phyloP scores from a whole-genome alignment of 2,113 vertebrate genomes.

The Ictidomys tridecemlineatus region DNA sequence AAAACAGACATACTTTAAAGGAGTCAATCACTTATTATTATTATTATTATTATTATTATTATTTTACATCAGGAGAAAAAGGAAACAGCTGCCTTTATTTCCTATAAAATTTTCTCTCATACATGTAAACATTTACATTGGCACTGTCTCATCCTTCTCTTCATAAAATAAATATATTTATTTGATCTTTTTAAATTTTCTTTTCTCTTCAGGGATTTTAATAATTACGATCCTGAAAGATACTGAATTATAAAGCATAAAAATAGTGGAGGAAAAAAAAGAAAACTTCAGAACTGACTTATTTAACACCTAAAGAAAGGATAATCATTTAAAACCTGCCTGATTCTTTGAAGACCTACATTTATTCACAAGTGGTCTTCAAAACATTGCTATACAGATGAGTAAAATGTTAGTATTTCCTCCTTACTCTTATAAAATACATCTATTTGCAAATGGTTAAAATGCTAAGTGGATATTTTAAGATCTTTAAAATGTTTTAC shows the following conservation, averaged over 20 bases:
- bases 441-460: not conserved
- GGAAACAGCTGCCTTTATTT: constrained; percentile 42
- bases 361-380: not conserved
- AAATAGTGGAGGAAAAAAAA: not conserved
- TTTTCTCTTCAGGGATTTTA: not conserved
- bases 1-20: constrained; percentile 34
- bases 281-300: not conserved
- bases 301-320: constrained; percentile 32
- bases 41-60: not conserved
- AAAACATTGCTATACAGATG: constrained; percentile 8
- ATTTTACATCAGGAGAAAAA: constrained; percentile 39
- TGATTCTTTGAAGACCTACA: not conserved
- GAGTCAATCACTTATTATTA: not conserved
- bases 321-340: not conserved
- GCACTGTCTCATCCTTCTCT: not conserved
- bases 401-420: constrained; percentile 32
- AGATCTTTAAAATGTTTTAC: constrained; percentile 1
- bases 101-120: constrained; percentile 12
- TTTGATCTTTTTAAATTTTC: constrained; percentile 45
- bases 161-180: constrained; percentile 38
- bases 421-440: constrained; percentile 41
- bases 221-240: constrained; percentile 51
- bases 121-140: not conserved
- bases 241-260: constrained; percentile 26
- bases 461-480: not conserved